Conservation (phyloP, 30 jellyfish, hydroid and myxozoan genomes). For the Nemopilema nomurai region DNA sequence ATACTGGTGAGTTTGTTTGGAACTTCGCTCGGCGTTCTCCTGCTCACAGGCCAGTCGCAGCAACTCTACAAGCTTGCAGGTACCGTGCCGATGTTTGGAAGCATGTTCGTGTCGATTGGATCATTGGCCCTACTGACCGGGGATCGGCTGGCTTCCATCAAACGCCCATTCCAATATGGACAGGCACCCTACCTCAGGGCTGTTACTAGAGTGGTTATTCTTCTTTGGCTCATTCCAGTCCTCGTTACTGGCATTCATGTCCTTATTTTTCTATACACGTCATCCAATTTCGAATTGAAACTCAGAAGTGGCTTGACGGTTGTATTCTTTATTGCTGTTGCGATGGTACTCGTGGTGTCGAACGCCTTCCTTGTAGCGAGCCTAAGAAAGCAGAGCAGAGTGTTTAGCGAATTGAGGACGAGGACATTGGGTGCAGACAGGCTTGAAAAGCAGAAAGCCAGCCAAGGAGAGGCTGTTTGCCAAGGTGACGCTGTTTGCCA, state of each 20-base stretch:
- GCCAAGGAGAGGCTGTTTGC: too few relatives aligned
- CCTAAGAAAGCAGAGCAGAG: not conserved
- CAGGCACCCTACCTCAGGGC: not conserved
- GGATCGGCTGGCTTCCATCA: slow-evolving; percentile 9
- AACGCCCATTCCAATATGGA: slow-evolving; percentile 2
- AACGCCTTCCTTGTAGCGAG: not conserved
- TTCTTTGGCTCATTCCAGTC: slow-evolving; percentile 7
- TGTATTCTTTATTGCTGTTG: slow-evolving; percentile 4
- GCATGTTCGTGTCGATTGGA: slow-evolving; percentile 17
- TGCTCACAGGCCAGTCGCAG: slow-evolving; percentile 22
- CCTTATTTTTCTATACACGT: not conserved
- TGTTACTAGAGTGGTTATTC: not conserved
- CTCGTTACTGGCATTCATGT: not conserved
- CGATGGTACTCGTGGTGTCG: not conserved
- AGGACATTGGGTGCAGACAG: not conserved
- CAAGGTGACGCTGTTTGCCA: too few relatives aligned
- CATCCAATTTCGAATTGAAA: not conserved
- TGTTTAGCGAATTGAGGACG: not conserved
- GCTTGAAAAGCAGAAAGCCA: not conserved
- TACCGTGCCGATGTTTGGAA: slow-evolving; percentile 10
- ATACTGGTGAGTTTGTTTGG: not conserved
- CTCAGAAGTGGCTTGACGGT: slow-evolving; percentile 4
- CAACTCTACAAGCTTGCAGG: slow-evolving; percentile 5
- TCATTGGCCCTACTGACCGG: slow-evolving; percentile 9
- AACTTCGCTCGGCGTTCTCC: not conserved